Conservation (phyloP, 2,888 invertebrate genomes). For the Caenorhabditis sp. region DNA sequence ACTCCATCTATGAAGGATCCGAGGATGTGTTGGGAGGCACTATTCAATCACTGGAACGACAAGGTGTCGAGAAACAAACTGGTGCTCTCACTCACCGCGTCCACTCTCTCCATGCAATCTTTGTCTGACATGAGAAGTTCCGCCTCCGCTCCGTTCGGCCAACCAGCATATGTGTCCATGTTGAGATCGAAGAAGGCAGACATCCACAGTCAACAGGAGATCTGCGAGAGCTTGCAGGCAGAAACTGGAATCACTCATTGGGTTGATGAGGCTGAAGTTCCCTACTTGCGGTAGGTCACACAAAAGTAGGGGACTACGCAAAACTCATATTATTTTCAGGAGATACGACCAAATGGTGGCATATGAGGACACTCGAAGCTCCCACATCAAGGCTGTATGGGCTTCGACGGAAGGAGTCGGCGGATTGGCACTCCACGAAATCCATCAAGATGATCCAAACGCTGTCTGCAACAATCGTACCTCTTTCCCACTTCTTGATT, state of each 20-base stretch:
- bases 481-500: constrained; percentile 46
- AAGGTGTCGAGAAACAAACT: constrained; percentile 23
- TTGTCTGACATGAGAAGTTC: constrained; percentile 22
- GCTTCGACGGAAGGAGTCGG: constrained; percentile 52
- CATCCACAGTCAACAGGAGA: constrained; percentile 55
- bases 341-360: constrained; percentile 54
- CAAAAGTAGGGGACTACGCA: not conserved
- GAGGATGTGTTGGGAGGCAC: constrained; percentile 37
- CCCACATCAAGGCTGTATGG: constrained; percentile 60
- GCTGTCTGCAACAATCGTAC: constrained; percentile 57
- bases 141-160: constrained; percentile 42
- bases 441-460: constrained; percentile 58
- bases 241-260: constrained; percentile 33
- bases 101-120: constrained; percentile 47
- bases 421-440: constrained; percentile 57
- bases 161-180: constrained; percentile 23
- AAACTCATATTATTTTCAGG: constrained; percentile 7
- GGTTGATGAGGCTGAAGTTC: constrained; percentile 48
- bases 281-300: constrained; percentile 15
- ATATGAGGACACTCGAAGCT: constrained; percentile 38
- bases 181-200: constrained; percentile 37
- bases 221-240: constrained; percentile 41
- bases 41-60: constrained; percentile 35
- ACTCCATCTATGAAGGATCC: constrained; percentile 38
- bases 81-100: constrained; percentile 52